Conservation (phyloP, 2,113 vertebrate genomes). For the Misgurnus anguillicaudatus region DNA sequence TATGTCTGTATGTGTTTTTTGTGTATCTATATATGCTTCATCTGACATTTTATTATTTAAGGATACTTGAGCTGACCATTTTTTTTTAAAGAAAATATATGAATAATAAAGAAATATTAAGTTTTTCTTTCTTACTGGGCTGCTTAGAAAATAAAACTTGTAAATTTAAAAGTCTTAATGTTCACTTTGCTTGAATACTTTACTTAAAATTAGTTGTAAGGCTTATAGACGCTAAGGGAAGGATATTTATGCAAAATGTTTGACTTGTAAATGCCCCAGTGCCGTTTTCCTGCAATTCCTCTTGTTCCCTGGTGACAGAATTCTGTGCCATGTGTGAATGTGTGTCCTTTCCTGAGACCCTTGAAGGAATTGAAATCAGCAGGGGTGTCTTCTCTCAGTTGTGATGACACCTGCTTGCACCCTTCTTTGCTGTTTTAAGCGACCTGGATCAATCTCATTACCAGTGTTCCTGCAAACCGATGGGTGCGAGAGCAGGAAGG, state of each 20-base stretch:
- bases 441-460: constrained; percentile 74
- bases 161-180: too few species aligned
- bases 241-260: background rate
- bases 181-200: too few species aligned
- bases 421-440: constrained; percentile 68
- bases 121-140: too few species aligned
- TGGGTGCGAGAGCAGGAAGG: constrained; percentile 67
- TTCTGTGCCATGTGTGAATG: background rate
- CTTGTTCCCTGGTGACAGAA: background rate
- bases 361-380: background rate
- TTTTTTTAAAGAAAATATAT: too few species aligned
- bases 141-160: too few species aligned
- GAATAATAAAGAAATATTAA: too few species aligned
- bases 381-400: background rate
- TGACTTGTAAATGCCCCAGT: constrained; percentile 10
- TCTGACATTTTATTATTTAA: too few species aligned
- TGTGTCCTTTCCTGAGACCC: background rate
- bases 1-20: too few species aligned
- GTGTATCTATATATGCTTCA: too few species aligned
- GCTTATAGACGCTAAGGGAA: too few species aligned
- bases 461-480: constrained; percentile 67
- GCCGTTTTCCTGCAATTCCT: background rate
- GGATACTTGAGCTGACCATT: too few species aligned
- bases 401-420: constrained; percentile 59
- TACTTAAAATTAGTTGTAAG: too few species aligned